Base-by-base conservation (phyloP, 2,113 vertebrate species). In the Bettongia penicillata region DNA sequence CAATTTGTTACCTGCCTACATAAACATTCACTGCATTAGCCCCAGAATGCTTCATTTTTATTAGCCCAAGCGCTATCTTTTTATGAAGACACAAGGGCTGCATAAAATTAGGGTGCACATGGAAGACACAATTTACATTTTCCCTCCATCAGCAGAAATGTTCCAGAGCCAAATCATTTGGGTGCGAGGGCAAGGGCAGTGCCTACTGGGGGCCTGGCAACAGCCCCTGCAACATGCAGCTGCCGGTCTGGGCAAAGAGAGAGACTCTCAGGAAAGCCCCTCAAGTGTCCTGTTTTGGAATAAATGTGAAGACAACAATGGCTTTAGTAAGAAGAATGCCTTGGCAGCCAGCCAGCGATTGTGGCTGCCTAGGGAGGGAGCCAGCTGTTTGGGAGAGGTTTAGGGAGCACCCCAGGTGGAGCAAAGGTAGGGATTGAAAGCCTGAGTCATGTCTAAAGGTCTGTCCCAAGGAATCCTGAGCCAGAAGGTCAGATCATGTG, bases 101-200 rank as follows among this genome's bases (percentile, higher is more conserved):
- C 93, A 98, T 99, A 98, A 99, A 99, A 99, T 98, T 98, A 98
- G 98, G 97, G 97, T 98, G 98, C 98, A 98, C 98, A 98, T 98
- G 98, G 98, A 98, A 98, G 99, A 99, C 98, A 98, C 99, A 98
- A 99, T 99, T 99, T 99, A 98, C 99, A 99, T 99, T 99, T 99
- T 97, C 98, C 99, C 97, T 93, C 98, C 99, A 99, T 99, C 99
- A 99, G 99, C 99, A 99, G 98, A 99, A 99, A 98, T 97, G 94
- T 77, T 90, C 47, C 96, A 97, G 96, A 98, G 96, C 96, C 98
- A 96, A 98, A 99, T 99, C 99, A 98, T 99, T 99, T 98, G 98
- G 19, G 99, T 99, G 99, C 99, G 98, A 99, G 98, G 99, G 99
- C 99, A 99, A 99, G 99, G 96, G 98, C 93, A 98, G 98, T 91